Conservation (phyloP, 1,140 invertebrate species). For the Sinella curviseta region DNA sequence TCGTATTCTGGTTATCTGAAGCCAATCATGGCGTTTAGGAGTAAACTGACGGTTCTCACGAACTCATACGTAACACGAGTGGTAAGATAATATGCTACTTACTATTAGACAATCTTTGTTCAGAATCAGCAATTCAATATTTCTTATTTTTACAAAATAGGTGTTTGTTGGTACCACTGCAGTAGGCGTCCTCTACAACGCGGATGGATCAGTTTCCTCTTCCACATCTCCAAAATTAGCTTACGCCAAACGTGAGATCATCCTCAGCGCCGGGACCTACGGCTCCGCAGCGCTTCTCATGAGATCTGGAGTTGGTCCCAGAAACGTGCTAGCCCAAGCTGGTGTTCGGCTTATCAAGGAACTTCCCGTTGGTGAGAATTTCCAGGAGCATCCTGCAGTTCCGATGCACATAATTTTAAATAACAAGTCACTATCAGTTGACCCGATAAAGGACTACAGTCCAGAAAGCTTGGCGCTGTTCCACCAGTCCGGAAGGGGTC, state of each 20-base stretch:
- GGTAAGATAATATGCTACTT: no score
- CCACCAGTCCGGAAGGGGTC: neutral
- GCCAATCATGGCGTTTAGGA: no score
- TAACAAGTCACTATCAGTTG: neutral
- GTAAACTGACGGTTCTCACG: no score
- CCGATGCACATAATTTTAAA: neutral
- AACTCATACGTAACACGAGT: no score
- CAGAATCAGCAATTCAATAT: neutral
- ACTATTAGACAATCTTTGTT: neutral
- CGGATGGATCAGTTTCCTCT: neutral
- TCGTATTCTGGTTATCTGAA: neutral
- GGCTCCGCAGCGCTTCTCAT: neutral
- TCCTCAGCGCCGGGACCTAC: constrained; percentile 1
- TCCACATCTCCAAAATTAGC: no score
- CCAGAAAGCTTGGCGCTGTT: neutral
- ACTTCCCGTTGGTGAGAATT: neutral
- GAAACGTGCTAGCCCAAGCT: neutral
- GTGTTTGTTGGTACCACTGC: no score
- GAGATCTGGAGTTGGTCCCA: neutral
- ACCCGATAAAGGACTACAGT: neutral
- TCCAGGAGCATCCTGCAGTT: constrained; percentile 9
- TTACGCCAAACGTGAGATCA: neutral
- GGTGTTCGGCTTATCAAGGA: neutral
- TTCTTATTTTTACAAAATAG: no score
- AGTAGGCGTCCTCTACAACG: no score